Evolutionary conservation across 1,140 invertebrate species (phyloP).

Genomic region (Ceratina japonica): DNA sequence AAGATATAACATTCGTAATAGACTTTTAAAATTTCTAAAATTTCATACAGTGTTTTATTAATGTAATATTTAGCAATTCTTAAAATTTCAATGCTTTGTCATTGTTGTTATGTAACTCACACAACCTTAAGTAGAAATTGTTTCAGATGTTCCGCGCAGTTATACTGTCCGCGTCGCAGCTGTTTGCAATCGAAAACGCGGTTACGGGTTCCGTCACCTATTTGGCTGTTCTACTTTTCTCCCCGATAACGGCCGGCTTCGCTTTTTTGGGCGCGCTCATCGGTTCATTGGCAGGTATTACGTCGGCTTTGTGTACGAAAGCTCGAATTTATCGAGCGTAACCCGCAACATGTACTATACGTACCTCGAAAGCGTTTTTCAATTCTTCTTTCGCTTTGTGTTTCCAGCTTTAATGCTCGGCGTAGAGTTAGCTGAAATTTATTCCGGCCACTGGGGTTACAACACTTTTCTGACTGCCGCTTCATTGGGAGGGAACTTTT

Average conservation of each 20-base stretch:
- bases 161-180: conserved; percentile 74
- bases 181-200: conserved; percentile 72
- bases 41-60: no score
- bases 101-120: no score
- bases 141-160: conserved; percentile 75
- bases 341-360: not conserved
- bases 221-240: conserved; percentile 76
- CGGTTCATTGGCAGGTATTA: conserved; percentile 73
- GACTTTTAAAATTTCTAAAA: no score
- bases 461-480: conserved; percentile 74
- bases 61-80: no score
- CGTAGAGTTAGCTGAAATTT: conserved; percentile 66
- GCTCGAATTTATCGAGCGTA: conserved; percentile 22
- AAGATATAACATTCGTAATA: no score
- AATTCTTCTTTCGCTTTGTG: not conserved
- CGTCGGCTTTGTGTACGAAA: not conserved
- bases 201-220: conserved; percentile 73
- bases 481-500: conserved; percentile 74
- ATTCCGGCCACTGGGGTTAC: conserved; percentile 76
- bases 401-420: conserved; percentile 63
- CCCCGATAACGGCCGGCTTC: conserved; percentile 74
- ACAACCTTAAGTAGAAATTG: no score
- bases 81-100: no score
- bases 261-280: conserved; percentile 73
- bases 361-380: not conserved